Evolutionary conservation across 2,113 vertebrate genomes (phyloP).

Genomic region (Ceyx margarethae): DNA sequence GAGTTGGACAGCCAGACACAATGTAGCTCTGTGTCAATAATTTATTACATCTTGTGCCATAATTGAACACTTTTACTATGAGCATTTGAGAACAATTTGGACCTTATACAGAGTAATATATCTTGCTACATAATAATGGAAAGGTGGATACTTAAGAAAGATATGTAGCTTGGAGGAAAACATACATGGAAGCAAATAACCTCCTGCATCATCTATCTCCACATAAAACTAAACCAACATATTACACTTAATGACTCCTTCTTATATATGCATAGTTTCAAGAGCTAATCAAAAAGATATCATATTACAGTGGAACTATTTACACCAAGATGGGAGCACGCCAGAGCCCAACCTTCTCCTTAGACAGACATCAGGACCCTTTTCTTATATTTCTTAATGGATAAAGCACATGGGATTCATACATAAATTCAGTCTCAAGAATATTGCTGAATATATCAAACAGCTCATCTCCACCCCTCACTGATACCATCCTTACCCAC

Average conservation of each 20-base stretch:
- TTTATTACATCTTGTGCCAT: constrained; percentile 60
- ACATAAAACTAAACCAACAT: constrained; percentile 47
- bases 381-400: neutral
- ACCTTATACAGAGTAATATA: constrained; percentile 56
- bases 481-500: neutral
- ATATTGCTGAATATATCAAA: neutral
- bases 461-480: neutral
- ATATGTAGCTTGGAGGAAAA: constrained; percentile 49
- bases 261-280: constrained; percentile 53
- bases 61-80: constrained; percentile 41
- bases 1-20: constrained; percentile 35
- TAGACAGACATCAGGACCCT: neutral
- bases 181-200: constrained; percentile 43
- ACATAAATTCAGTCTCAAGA: neutral
- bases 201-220: constrained; percentile 28
- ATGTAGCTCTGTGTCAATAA: constrained; percentile 64
- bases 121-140: constrained; percentile 50
- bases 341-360: neutral
- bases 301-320: constrained; percentile 46
- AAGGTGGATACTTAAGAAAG: constrained; percentile 37
- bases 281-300: constrained; percentile 54
- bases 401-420: neutral
- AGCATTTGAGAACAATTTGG: constrained; percentile 53
- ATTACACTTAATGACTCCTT: constrained; percentile 35
- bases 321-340: constrained; percentile 18